A percentile compares a stretch with the other conserved stretches of the same genome.
These are phyloP conservation scores for Sinopyrophorus schimmeli DNA, from an alignment of 2,888 invertebrate genomes.

Conservation along the genomic window DNA sequence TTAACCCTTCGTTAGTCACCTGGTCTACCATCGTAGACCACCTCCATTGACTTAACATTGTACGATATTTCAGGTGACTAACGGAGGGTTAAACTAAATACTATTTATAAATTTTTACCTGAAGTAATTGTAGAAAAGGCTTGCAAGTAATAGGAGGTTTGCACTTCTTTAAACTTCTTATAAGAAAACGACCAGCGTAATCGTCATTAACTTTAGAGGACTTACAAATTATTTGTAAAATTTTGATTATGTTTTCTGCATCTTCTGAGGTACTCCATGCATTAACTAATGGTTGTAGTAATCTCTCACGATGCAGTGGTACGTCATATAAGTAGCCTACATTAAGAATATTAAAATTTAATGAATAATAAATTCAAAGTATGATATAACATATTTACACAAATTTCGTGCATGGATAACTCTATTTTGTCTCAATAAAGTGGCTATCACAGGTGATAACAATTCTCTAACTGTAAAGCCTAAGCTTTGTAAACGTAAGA, in stretches of 20 bases:
- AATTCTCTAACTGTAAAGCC: conserved; percentile 48
- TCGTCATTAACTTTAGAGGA: conserved; percentile 57
- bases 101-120: conserved; percentile 46
- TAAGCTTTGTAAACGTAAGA: conserved; percentile 56
- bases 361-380: neutral
- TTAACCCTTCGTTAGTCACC: too few species aligned
- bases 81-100: too few species aligned
- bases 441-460: conserved; percentile 28
- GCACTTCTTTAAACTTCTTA: conserved; percentile 56
- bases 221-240: conserved; percentile 56
- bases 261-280: conserved; percentile 58
- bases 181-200: conserved; percentile 61
- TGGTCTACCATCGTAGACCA: too few species aligned
- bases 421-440: conserved; percentile 15
- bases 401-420: conserved; percentile 54
- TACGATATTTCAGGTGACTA: too few species aligned
- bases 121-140: conserved; percentile 55
- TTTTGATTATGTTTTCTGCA: conserved; percentile 54
- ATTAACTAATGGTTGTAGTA: conserved; percentile 57
- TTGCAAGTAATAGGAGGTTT: conserved; percentile 53
- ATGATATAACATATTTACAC: conserved; percentile 53
- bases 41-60: too few species aligned
- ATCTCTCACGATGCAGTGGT: conserved; percentile 57
- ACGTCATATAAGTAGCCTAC: conserved; percentile 44
- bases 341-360: neutral